Evolutionary conservation across 2,797 vertebrate genomes (phyloP), one percentile per base, ranked within the genome.

Genomic region (Glossophaga mutica): DNA sequence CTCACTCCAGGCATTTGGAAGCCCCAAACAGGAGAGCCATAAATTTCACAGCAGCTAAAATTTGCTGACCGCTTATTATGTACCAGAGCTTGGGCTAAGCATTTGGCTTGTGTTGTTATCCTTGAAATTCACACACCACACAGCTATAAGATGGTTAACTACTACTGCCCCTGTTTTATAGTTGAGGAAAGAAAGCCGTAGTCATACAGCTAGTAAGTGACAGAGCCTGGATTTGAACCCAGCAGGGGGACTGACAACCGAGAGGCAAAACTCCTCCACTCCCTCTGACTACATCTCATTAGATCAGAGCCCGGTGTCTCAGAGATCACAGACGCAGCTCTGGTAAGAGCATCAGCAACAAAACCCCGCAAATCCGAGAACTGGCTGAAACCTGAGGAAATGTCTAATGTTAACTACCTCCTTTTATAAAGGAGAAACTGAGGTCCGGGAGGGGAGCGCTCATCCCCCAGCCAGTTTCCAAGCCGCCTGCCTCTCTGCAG

Each of bases 181-280:
- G 62, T 84, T 16, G 87, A 90, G 74, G 76, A 93, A 95, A 89
- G 95, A 34, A 91, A 91, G 82, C 78, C 89, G 95, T 94, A 86
- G 93, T 95, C 96, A 96, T 42, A 55, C 29, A 44, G 91, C 74
- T 48, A 78, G 86, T 46, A 65, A 91, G 82, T 37, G 48, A 74
- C 4, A 4, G 44, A 55, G n/a, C 62, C 78, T 94, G 89, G 91
- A 86, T 91, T 96, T 96, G 96, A 97, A 96, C 95, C 57, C 89
- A 95, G 89, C 74, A 89, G 89, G 93, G 26, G 87, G 74, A 79
- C 37, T 16, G 87, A 62, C 42, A 59, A 19, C 87, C 52, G 34
- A 62, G 52, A 29, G 81, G 79, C 91, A 83, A 71, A 94, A 76
- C 34, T 26, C 46, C 52, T 84, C 70, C 70, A 32, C 22, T 55